Evolutionary conservation across 2,888 invertebrate genomes (phyloP), one percentile per base, ranked within the genome.

Genomic region (Sarcophaga rosellei): DNA sequence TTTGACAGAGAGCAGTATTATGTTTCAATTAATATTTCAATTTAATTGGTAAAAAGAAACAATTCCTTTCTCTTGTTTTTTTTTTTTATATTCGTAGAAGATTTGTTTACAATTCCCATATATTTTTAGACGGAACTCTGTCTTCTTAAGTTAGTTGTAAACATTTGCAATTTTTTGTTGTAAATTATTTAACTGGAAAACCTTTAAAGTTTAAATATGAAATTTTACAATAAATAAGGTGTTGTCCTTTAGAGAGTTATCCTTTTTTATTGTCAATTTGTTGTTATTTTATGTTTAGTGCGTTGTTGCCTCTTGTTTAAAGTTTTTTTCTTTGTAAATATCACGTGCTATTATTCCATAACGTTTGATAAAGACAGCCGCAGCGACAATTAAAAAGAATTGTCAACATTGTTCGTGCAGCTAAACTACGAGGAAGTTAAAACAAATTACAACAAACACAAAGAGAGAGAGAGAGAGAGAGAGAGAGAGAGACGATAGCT

Each of bases 341-440:
- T 84, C 65, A 81, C 85, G 81, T 85, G 81, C 69, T 47, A 81
- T 59, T 81, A 47, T 68, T 69, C 59, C 77, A 69, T 81, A 84
- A 84, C 66, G 12, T 77, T 68, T 77, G 20, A 57, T 73, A 66
- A 63, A 66, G 47, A 4, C 15, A 47, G 15, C 4, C 11, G 47
- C 12, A 47, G 63, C 57, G 81, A 53, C 68, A 77, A 77, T 68
- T 81, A 69, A 78, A 70, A 74, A 69, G 69, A 65, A 78, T 74
- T 81, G 73, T 78, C 77, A 81, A 74, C 81, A 47, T 74, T 44
- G 57, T 69, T 77, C 73, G 68, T 85, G 85, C 74, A 65, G 63
- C 70, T 63, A 81, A 78, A 62, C 81, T 59, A 70, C 74, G 59
- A 78, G 53, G 69, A 85, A 81, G 81, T 62, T 21, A 74, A 44